These are phyloP conservation scores for Melieria omissa DNA, from an alignment of 2,888 invertebrate genomes.

Conservation along the genomic window DNA sequence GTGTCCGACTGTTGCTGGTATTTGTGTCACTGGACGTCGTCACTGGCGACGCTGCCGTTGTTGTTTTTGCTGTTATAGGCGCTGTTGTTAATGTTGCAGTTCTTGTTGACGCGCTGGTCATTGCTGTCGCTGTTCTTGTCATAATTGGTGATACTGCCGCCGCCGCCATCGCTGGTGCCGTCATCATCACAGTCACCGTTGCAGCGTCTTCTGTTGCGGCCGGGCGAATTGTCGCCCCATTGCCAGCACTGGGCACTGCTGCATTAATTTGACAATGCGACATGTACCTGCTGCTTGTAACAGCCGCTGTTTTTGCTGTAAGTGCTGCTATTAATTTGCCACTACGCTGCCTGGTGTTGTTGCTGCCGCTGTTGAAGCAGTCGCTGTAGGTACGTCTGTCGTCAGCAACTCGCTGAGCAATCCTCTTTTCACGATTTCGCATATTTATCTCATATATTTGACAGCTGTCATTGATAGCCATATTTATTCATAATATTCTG, in stretches of 20 bases:
- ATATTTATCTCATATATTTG: not conserved
- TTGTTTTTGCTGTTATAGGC: slow-evolving; percentile 15
- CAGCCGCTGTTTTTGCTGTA: not conserved
- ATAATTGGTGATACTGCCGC: slow-evolving; percentile 5
- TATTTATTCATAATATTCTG: not conserved
- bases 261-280: not conserved
- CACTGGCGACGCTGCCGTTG: slow-evolving; percentile 2
- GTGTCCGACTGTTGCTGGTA: not conserved
- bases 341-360: not conserved
- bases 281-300: not conserved
- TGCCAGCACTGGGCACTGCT: not conserved
- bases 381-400: too few relatives aligned
- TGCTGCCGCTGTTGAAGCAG: too few relatives aligned
- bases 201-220: slow-evolving; percentile 12
- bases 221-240: not conserved
- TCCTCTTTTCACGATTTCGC: not conserved
- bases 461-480: not conserved
- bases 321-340: not conserved
- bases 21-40: not conserved
- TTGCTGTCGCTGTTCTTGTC: slow-evolving; percentile 2
- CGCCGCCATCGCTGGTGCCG: slow-evolving; percentile 7
- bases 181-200: slow-evolving; percentile 14
- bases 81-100: slow-evolving; percentile 2
- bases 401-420: too few relatives aligned
- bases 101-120: slow-evolving; percentile 1